Percentiles rank a stretch among this genome's conserved stretches.
Conservation (phyloP, 2,888 invertebrate genomes). For the Drosophila neonasuta region DNA sequence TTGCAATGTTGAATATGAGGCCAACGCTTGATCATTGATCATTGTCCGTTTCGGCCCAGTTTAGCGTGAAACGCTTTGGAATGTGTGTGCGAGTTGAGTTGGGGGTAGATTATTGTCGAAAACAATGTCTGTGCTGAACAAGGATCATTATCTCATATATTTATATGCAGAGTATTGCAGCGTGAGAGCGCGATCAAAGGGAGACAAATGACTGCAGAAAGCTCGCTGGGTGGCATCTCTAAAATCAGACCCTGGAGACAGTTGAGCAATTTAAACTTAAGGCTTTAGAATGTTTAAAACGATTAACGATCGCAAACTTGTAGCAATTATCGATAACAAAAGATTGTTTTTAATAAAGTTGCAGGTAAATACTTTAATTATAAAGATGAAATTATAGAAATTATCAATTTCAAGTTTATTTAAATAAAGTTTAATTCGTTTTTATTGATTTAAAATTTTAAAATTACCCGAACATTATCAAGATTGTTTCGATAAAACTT, state of each 20-base stretch:
- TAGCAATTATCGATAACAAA: not conserved
- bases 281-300: not conserved
- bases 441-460: too few relatives aligned
- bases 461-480: too few relatives aligned
- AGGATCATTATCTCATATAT: slow-evolving; percentile 33
- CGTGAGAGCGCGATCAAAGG: slow-evolving; percentile 38
- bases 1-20: slow-evolving; percentile 54
- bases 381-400: not conserved
- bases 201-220: slow-evolving; percentile 12
- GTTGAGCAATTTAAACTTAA: slow-evolving; percentile 12
- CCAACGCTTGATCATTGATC: slow-evolving; percentile 39
- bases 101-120: not conserved
- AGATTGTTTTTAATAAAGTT: not conserved
- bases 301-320: not conserved
- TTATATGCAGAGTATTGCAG: slow-evolving; percentile 25
- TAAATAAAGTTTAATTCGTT: too few relatives aligned
- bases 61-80: slow-evolving; percentile 59
- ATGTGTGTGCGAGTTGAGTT: slow-evolving; percentile 50
- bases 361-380: not conserved
- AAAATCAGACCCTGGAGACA: not conserved
- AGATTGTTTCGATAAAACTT: too few relatives aligned
- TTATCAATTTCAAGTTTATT: too few relatives aligned
- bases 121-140: slow-evolving; percentile 15
- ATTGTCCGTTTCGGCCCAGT: slow-evolving; percentile 42
- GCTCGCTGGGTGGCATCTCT: slow-evolving; percentile 35